Evolutionary conservation across 2,888 invertebrate species (phyloP), one percentile per base, ranked within the genome.

Genomic region (Philereme vetulata): DNA sequence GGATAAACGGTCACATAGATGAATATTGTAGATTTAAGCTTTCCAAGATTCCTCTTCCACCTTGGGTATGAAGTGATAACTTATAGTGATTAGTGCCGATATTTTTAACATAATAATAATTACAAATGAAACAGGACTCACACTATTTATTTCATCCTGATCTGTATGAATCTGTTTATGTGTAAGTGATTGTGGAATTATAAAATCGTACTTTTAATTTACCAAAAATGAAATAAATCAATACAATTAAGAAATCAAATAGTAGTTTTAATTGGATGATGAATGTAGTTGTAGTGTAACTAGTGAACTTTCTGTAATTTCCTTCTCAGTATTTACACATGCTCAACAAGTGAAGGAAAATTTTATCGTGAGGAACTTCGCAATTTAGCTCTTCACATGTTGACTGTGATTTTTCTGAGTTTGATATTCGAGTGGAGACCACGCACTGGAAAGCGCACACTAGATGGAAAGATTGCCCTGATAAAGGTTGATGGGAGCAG

Each of bases 201-300:
- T 87, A 81, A 87, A 64, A 85, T 82, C 78, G 85, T 87, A 88
- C 87, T 87, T 88, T 88, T 89, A 88, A 87, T 88, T 89, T 90
- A 90, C 91, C 91, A 91, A 92, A 92, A 91, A 90, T 88, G 84
- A 88, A 86, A 89, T 90, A 90, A 90, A 90, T 87, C 86, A 51
- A 80, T 89, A 86, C 77, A 80, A 82, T 84, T 86, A 88, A 88
- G 66, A 64, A 55, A 60, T 60, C 51, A 53, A 57, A 50, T 10
- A 0, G 5, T 59, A 51, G 51, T 10, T 48, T 66, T 61, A 75
- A 5, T 42, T 42, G 10, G 42, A 10, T 6, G 3, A 36, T 36
- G 36, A 36, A 36, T 36, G 36, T 36, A 36, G 36, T 21, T 21
- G 21, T 21, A 21, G 21, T 21, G 21, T 21, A 21, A 21, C 21